Evolutionary conservation across 2,888 invertebrate genomes (phyloP).

Genomic region (Papilio elwesi): DNA sequence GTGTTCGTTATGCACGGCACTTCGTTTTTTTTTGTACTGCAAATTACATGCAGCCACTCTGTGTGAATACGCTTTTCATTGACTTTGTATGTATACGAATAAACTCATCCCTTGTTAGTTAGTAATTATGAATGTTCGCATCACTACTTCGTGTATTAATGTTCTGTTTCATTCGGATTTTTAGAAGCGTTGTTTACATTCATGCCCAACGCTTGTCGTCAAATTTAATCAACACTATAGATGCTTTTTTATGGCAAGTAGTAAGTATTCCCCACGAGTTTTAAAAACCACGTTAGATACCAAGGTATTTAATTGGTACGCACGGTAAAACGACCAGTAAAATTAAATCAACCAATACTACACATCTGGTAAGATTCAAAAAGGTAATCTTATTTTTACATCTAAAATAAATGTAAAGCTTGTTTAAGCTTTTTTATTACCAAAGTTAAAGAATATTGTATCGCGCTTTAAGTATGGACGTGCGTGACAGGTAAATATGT

Average conservation of each 20-base stretch:
- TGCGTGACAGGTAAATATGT: constrained; percentile 47
- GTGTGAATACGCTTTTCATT: constrained; percentile 38
- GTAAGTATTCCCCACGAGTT: too few species aligned
- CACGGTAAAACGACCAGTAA: too few species aligned
- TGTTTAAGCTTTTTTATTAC: constrained; percentile 3
- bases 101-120: constrained; percentile 35
- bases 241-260: too few species aligned
- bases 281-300: too few species aligned
- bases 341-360: too few species aligned
- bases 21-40: constrained; percentile 42
- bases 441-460: constrained; percentile 22
- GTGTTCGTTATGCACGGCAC: constrained; percentile 59
- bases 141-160: constrained; percentile 30
- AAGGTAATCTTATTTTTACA: background rate
- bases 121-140: constrained; percentile 36
- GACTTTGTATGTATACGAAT: constrained; percentile 36
- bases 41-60: constrained; percentile 37
- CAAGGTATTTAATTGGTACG: too few species aligned
- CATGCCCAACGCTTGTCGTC: background rate
- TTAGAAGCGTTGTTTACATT: constrained; percentile 13
- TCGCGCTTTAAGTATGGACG: constrained; percentile 37
- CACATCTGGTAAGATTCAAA: too few species aligned
- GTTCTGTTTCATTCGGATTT: constrained; percentile 19
- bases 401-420: background rate
- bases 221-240: too few species aligned